phyloP scores from a whole-genome alignment of 2,888 invertebrate species.

The Aphelenchoides bicaudatus region DNA sequence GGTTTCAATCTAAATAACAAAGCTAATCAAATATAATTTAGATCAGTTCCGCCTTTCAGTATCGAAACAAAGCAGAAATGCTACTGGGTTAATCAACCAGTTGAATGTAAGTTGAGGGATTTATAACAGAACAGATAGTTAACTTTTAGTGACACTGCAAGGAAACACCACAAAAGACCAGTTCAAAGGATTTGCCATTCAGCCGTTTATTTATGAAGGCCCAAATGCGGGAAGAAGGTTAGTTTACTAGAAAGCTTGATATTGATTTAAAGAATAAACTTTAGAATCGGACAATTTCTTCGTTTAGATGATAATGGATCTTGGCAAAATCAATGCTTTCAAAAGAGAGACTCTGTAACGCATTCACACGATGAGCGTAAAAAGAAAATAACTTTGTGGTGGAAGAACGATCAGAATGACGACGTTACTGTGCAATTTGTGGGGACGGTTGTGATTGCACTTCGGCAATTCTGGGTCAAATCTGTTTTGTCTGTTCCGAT shows the following conservation, averaged over 20 bases:
- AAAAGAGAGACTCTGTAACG: slow-evolving; percentile 50
- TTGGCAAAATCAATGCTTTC: slow-evolving; percentile 57
- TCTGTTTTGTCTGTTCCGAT: slow-evolving; percentile 52
- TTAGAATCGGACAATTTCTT: slow-evolving; percentile 56
- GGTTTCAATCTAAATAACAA: neutral
- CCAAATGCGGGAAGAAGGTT: slow-evolving; percentile 44
- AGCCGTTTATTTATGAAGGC: slow-evolving; percentile 53
- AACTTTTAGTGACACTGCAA: slow-evolving; percentile 45
- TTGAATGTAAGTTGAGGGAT: slow-evolving; percentile 43
- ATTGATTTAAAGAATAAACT: neutral
- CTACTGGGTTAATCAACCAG: slow-evolving; percentile 55
- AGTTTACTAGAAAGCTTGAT: neutral
- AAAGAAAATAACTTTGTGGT: slow-evolving; percentile 55
- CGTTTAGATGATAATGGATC: slow-evolving; percentile 56
- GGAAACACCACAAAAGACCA: slow-evolving; percentile 49
- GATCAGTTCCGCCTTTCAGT: slow-evolving; percentile 47
- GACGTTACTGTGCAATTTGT: slow-evolving; percentile 54
- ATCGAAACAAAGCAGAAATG: slow-evolving; percentile 53
- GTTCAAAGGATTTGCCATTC: slow-evolving; percentile 58
- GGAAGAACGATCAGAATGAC: slow-evolving; percentile 54
- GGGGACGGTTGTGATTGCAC: slow-evolving; percentile 58
- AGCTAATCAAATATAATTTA: neutral
- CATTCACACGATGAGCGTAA: slow-evolving; percentile 59
- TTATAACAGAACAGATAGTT: slow-evolving; percentile 9
- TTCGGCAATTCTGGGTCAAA: slow-evolving; percentile 45